Base-by-base conservation (phyloP, 1,140 invertebrate species). In the Cotesia typhae region DNA sequence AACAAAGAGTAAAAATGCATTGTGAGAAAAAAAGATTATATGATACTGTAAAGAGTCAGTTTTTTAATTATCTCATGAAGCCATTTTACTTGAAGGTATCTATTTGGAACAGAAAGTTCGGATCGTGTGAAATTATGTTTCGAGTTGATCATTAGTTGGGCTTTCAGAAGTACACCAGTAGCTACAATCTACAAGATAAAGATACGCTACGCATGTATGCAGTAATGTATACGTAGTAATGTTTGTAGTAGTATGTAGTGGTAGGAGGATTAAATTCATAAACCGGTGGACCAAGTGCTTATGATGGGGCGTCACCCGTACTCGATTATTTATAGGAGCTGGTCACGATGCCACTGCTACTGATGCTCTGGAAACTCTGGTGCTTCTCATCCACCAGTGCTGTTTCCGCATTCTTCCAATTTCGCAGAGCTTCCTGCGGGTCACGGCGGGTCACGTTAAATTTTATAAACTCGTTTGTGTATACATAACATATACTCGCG, bases 231-330 rank as follows among this genome's bases (percentile, higher is more conserved):
- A 47, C 36, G 17, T 17, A 57, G 17, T 47, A 38, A 36, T 20
- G n/a, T 3, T 4, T n/a, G 10, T 14, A 52, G 41, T 52, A 52
- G n/a, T 4, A 51, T 20, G 41, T 52, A 52, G n/a, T 4, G 59
- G 72, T 17, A 67, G 67, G 63, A 59, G 72, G 67, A 70, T 74
- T 70, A 69, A 70, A 74, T 74, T 70, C 61, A 74, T 74, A 74
- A 74, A 68, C 67, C 28, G 60, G 64, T 55, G 35, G 53, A 55
- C 52, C 72, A 74, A 74, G 72, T 74, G 72, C 72, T 74, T 70
- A 74, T 74, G 72, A 74, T 67, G 60, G 72, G 72, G 67, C 72
- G 72, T 74, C 72, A 70, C 72, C 72, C 72, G 61, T 14, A 65
- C 60, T 66, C 53, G 28, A 53, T 68, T 74, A 74, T 74, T 74